A percentile compares a stretch with the other conserved stretches of the same genome.
These are phyloP conservation scores for Silurus aristotelis DNA, from an alignment of 2,797 vertebrate genomes.

Conservation along the genomic window DNA sequence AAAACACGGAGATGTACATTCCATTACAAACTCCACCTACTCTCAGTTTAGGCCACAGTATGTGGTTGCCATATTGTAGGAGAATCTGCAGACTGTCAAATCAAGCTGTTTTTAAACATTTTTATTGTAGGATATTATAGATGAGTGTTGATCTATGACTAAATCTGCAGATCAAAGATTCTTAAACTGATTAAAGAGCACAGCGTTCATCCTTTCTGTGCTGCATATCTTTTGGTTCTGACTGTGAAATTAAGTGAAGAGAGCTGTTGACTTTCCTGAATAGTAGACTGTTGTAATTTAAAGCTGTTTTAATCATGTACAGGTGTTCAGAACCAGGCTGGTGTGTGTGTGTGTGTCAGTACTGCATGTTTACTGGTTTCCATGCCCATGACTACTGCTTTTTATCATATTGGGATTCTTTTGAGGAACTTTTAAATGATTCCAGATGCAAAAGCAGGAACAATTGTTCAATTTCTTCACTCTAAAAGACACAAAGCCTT, in stretches of 20 bases:
- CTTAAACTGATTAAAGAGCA: neutral
- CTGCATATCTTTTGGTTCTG: neutral
- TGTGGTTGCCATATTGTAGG: slow-evolving; percentile 23
- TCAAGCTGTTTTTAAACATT: neutral
- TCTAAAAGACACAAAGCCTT: neutral
- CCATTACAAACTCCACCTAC: neutral
- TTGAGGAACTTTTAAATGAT: no score
- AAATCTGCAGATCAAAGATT: neutral
- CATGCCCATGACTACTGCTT: neutral
- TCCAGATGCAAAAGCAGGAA: neutral
- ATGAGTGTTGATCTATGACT: neutral
- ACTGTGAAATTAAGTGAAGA: neutral
- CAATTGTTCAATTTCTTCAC: neutral
- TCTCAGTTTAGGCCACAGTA: no score
- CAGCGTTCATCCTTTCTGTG: neutral
- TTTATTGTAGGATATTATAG: neutral
- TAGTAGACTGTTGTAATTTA: neutral
- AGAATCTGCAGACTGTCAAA: neutral
- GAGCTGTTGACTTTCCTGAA: neutral
- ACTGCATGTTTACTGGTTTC: neutral
- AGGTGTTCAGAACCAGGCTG: neutral
- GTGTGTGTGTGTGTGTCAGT: neutral
- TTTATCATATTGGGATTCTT: neutral
- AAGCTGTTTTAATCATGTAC: neutral
- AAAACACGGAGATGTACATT: neutral